Percentiles rank a stretch among this genome's conserved stretches.
phyloP scores from a whole-genome alignment of 1,140 invertebrate genomes.

The Bombus picipes region DNA sequence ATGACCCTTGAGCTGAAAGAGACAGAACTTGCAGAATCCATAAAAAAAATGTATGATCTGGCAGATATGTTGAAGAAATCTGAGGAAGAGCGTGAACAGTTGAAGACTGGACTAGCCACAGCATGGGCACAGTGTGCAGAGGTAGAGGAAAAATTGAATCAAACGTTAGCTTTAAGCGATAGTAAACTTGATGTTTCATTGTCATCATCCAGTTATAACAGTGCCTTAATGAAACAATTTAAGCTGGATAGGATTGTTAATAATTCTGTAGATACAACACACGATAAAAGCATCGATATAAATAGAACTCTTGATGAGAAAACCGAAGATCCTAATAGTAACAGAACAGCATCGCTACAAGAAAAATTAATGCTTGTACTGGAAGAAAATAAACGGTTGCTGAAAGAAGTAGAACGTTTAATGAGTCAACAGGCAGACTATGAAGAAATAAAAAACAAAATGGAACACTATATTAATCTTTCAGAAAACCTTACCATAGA shows the following conservation, averaged over 20 bases:
- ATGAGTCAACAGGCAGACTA: conserved; percentile 49
- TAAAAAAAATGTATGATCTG: conserved; percentile 85
- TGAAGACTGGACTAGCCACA: conserved; percentile 84
- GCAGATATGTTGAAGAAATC: conserved; percentile 85
- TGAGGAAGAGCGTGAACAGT: conserved; percentile 83
- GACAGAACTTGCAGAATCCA: conserved; percentile 83
- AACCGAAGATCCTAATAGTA: conserved; percentile 24
- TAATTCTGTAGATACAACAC: conserved; percentile 26
- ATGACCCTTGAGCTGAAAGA: conserved; percentile 64
- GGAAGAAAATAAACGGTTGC: conserved; percentile 57
- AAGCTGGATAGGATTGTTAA: background rate
- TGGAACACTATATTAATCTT: conserved; percentile 52
- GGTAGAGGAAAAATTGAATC: conserved; percentile 84
- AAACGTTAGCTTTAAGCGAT: conserved; percentile 82
- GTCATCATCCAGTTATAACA: conserved; percentile 7
- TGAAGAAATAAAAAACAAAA: conserved; percentile 61
- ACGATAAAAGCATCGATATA: conserved; percentile 8
- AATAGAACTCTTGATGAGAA: conserved; percentile 27
- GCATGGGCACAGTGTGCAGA: conserved; percentile 85
- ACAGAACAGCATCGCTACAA: conserved; percentile 1
- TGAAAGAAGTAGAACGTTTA: conserved; percentile 52
- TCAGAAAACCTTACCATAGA: conserved; percentile 68
- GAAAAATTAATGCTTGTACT: conserved; percentile 18
- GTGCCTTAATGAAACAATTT: conserved; percentile 24
- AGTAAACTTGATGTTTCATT: conserved; percentile 77